These are phyloP conservation scores for Muscicapa comitata DNA, from an alignment of 2,797 vertebrate species.

Conservation along the genomic window DNA sequence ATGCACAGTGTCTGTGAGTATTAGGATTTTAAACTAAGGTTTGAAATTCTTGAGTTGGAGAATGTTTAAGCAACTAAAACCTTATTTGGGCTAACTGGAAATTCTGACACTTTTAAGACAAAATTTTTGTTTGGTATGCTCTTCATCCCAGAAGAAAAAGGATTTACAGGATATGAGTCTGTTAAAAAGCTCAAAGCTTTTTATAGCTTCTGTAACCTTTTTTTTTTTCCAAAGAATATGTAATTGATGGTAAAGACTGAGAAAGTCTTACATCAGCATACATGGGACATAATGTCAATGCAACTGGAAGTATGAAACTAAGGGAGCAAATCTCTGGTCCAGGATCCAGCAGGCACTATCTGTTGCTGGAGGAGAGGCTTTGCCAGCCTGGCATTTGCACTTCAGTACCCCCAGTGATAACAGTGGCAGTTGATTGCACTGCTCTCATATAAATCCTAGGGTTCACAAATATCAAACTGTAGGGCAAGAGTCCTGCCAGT, in stretches of 20 bases:
- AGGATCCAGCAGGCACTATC: background rate
- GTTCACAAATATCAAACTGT: background rate
- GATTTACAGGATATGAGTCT: background rate
- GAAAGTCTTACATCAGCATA: background rate
- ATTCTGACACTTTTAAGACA: background rate
- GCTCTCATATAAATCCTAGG: background rate
- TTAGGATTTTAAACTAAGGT: background rate
- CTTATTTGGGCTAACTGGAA: background rate
- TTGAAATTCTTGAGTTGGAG: background rate
- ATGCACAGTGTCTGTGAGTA: background rate
- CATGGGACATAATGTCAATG: background rate
- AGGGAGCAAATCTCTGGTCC: background rate
- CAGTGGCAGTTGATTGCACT: background rate
- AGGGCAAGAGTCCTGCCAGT: background rate
- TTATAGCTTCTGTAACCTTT: background rate
- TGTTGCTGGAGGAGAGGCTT: background rate
- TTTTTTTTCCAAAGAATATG: background rate
- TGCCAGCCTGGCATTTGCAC: background rate
- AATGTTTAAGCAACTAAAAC: background rate
- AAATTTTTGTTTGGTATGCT: background rate
- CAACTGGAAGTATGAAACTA: background rate
- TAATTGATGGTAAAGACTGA: background rate
- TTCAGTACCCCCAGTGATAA: background rate
- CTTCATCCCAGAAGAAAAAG: background rate
- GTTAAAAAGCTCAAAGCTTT: background rate